Percentiles rank a stretch among this genome's conserved stretches.
These are phyloP conservation scores for Mythimna impura DNA, from an alignment of 2,888 invertebrate species.

Conservation along the genomic window DNA sequence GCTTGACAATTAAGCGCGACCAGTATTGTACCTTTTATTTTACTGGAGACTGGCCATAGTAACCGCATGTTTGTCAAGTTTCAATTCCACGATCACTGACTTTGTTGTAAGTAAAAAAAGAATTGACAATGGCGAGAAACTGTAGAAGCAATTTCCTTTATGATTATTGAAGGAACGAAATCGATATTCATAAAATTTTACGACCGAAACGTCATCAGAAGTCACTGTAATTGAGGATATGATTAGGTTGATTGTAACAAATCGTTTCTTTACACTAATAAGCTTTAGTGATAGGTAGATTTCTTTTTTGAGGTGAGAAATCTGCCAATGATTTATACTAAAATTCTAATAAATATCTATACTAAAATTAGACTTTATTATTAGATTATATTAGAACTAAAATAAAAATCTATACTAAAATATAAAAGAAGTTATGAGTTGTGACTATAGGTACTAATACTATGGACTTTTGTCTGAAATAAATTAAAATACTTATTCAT, in stretches of 20 bases:
- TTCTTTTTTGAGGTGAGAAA: no score
- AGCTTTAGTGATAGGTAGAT: no score
- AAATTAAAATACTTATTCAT: no score
- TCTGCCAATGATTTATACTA: no score
- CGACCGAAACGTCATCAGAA: slow-evolving; percentile 43
- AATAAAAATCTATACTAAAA: no score
- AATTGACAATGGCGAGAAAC: slow-evolving; percentile 3
- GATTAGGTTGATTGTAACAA: not conserved
- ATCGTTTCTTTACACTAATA: not conserved
- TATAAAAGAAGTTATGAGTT: no score
- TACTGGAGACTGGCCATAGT: slow-evolving; percentile 1
- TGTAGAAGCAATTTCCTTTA: slow-evolving; percentile 51
- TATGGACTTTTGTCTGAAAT: no score
- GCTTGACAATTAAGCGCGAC: slow-evolving; percentile 19
- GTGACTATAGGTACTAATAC: no score
- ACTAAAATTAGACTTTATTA: no score
- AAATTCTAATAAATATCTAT: no score
- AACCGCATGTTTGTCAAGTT: slow-evolving; percentile 19
- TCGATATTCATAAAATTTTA: slow-evolving; percentile 61
- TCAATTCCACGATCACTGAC: slow-evolving; percentile 25
- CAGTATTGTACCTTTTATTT: slow-evolving; percentile 23
- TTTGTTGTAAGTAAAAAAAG: slow-evolving; percentile 6
- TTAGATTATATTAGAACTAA: no score
- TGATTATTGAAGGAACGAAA: slow-evolving; percentile 49
- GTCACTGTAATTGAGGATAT: slow-evolving; percentile 7